phyloP scores from a whole-genome alignment of 2,888 invertebrate species.

The Nebria brevicollis region DNA sequence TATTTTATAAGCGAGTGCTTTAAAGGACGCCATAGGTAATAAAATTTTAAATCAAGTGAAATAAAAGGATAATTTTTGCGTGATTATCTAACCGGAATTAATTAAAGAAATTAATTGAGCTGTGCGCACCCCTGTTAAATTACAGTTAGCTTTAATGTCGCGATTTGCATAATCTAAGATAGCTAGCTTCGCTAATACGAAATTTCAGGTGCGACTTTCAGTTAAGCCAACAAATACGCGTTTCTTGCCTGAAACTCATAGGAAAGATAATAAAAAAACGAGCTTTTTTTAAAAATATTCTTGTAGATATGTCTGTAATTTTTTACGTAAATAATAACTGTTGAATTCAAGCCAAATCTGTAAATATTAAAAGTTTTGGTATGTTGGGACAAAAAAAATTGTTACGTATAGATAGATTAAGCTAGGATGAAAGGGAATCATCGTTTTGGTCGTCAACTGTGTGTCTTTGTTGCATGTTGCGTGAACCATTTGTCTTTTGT shows the following conservation, averaged over 20 bases:
- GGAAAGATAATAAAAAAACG: too few species aligned
- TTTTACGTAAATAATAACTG: too few species aligned
- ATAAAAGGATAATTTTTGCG: constrained; percentile 20
- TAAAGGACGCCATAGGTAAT: not conserved
- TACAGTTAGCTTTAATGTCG: not conserved
- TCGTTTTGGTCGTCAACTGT: not conserved
- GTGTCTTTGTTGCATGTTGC: constrained; percentile 4
- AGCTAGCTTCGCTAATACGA: not conserved
- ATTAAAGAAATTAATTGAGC: not conserved
- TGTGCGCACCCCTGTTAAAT: not conserved
- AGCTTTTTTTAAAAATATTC: too few species aligned
- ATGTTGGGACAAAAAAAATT: constrained; percentile 6
- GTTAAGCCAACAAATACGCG: constrained; percentile 5
- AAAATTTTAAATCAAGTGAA: not conserved
- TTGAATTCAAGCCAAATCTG: too few species aligned
- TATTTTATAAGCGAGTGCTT: not conserved
- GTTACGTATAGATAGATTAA: constrained; percentile 34
- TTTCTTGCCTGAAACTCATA: not conserved
- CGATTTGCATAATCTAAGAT: not conserved
- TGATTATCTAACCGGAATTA: not conserved
- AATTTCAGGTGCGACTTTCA: not conserved
- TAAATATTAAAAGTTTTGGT: too few species aligned
- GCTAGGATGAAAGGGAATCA: constrained; percentile 27
- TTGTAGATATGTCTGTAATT: too few species aligned
- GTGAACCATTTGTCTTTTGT: not conserved